Evolutionary conservation across 2,888 invertebrate genomes (phyloP).

Genomic region (Griposia aprilina): DNA sequence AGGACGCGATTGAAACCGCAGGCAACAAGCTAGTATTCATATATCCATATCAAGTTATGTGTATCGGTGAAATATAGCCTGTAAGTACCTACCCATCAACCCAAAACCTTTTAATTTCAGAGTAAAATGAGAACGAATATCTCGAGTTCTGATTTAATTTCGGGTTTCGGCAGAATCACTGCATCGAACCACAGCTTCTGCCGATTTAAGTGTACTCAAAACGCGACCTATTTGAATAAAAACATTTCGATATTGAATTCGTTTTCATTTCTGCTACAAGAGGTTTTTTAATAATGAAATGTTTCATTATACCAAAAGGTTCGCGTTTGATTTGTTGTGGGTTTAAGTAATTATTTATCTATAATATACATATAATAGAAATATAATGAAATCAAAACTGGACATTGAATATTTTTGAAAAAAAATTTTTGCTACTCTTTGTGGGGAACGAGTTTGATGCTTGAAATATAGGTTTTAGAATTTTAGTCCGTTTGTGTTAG

Average conservation of each 20-base stretch:
- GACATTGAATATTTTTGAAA: no score
- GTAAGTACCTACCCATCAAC: not conserved
- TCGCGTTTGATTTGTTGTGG: not conserved
- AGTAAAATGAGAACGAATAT: constrained; percentile 23
- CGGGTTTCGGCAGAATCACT: constrained; percentile 9
- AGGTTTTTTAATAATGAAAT: constrained; percentile 34
- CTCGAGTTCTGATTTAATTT: constrained; percentile 34
- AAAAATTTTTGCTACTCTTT: no score
- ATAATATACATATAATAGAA: no score
- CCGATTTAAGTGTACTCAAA: constrained; percentile 37
- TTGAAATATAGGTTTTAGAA: no score
- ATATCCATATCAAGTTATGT: not conserved
- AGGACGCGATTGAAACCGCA: not conserved
- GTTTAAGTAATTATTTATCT: not conserved
- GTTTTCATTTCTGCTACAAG: constrained; percentile 28
- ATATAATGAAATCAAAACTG: no score
- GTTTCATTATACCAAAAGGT: constrained; percentile 19
- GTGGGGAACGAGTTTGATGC: no score
- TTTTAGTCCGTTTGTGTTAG: no score
- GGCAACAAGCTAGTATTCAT: not conserved
- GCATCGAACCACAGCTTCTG: constrained; percentile 21
- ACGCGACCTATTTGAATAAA: constrained; percentile 49
- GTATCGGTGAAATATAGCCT: not conserved
- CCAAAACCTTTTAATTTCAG: constrained; percentile 10
- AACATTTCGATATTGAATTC: constrained; percentile 44